Base-by-base conservation (phyloP, 2,888 invertebrate genomes). In the Crematogaster levior region DNA sequence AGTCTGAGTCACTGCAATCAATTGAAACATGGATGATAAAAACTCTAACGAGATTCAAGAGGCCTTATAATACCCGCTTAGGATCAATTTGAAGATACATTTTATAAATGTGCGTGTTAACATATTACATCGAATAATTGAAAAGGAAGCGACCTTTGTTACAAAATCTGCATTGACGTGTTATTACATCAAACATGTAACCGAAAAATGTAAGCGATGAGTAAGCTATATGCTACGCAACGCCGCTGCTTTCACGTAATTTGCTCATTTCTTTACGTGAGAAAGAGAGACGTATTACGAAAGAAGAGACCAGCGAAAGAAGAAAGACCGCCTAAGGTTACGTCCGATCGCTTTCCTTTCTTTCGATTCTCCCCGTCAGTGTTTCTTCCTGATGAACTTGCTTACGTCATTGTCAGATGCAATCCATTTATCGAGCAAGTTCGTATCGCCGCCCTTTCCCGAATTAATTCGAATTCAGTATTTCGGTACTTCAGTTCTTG, bases 331-430 rank as follows among this genome's bases (percentile, higher is more conserved):
- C 68, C 56, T 82, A 83, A 80, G 84, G 66, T 82, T 83, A 75
- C 65, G 77, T 77, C 82, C 82, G 83, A 88, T 86, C 85, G 63
- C 84, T 88, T 88, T 88, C 88, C 82, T 88, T 85, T 86, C 84
- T 70, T 86, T 70, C 48, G 53, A 79, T 74, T 84, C 82, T 86
- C 84, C 34, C 51, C 60, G 74, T 30, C n/a, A 21, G 70, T 34
- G 37, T 77, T 70, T 73, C 68, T 81, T 82, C 82, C 77, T 84
- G 81, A 86, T 88, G 86, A 88, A 86, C 88, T 86, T 88, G 88
- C 84, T 15, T 77, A 53, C 21, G 21, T 51, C 40, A 12, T 18
- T 53, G 63, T 40, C 63, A 43, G 3, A 51, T 27, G 75, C n/a
- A 68, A 68, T 68, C 27, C 30, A 34, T n/a, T 66, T 21, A 12